A percentile compares a stretch with the other conserved stretches of the same genome.
These are phyloP conservation scores for Coenonympha glycerion DNA, from an alignment of 2,888 invertebrate genomes.

Conservation along the genomic window DNA sequence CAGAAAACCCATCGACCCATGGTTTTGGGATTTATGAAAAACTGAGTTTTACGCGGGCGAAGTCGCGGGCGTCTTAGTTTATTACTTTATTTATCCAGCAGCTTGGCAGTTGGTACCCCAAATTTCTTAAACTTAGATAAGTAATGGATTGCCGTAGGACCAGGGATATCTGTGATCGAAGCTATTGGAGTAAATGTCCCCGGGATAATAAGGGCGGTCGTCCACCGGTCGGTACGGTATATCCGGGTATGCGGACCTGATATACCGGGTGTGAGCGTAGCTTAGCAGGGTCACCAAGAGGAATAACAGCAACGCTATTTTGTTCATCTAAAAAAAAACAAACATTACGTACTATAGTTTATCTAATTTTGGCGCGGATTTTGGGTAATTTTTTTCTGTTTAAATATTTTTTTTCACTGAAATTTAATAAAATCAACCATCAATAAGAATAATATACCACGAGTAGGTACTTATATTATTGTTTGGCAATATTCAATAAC, in stretches of 20 bases:
- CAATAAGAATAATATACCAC: no score
- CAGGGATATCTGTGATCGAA: neutral
- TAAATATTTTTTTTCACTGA: no score
- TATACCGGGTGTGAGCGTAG: neutral
- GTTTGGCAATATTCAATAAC: no score
- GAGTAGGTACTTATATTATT: no score
- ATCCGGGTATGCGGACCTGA: neutral
- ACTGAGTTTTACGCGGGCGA: no score
- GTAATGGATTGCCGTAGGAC: neutral
- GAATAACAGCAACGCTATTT: neutral
- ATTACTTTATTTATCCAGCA: no score
- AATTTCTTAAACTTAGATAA: neutral
- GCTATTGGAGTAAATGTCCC: neutral
- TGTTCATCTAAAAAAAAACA: neutral
- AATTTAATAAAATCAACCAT: no score
- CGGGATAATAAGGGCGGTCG: neutral
- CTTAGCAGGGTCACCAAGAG: neutral
- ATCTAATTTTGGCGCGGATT: no score
- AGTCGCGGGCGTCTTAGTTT: no score
- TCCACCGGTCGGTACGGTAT: neutral
- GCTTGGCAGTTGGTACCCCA: neutral
- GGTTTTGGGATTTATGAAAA: no score
- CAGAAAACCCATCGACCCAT: no score
- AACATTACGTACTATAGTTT: neutral
- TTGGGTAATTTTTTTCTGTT: no score